Percentiles rank a stretch among this genome's conserved stretches.
Evolutionary conservation across 2,113 vertebrate species (phyloP).

Genomic region (Cephalophus harveyi): DNA sequence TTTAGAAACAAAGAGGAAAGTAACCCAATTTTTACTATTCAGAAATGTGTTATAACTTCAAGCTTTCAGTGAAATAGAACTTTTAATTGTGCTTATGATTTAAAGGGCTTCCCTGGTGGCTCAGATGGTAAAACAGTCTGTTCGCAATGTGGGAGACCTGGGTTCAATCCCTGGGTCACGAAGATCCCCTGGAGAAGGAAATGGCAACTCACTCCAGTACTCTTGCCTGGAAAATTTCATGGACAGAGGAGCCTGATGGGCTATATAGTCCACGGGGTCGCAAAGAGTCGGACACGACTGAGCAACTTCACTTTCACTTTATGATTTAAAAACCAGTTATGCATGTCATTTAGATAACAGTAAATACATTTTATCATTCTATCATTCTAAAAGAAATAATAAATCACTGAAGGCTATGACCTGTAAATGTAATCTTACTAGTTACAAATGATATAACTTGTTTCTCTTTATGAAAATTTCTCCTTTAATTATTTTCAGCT

Average conservation of each 20-base stretch:
- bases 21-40: constrained; percentile 47
- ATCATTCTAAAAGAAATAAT: not conserved
- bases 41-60: constrained; percentile 48
- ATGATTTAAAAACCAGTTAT: not conserved
- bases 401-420: constrained; percentile 10
- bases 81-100: not conserved
- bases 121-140: not conserved
- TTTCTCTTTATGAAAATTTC: constrained; percentile 40
- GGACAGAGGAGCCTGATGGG: not conserved
- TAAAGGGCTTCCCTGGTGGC: not conserved
- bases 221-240: not conserved
- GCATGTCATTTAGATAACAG: not conserved
- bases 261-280: not conserved
- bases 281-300: rapidly evolving
- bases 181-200: not conserved
- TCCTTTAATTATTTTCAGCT: constrained; percentile 22
- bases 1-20: constrained; percentile 58
- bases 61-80: constrained; percentile 22
- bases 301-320: not conserved
- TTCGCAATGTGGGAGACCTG: rapidly evolving
- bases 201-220: not conserved
- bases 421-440: not conserved
- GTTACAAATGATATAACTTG: constrained; percentile 31
- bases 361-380: not conserved
- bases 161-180: not conserved